Conservation (phyloP, 1,140 invertebrate genomes). For the Pentalonia nigronervosa region DNA sequence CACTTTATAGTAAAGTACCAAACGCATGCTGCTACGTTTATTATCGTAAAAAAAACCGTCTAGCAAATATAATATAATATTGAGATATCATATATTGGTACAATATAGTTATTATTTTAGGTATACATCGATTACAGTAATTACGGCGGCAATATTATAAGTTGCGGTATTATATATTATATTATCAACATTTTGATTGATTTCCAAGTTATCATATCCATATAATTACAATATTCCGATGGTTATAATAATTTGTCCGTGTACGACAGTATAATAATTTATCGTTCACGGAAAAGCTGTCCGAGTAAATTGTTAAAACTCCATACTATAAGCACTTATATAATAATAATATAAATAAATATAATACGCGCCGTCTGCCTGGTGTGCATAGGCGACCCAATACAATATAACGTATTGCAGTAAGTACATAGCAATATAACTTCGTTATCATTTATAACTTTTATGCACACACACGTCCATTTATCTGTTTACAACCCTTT, state of each 20-base stretch:
- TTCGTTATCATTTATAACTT: neutral
- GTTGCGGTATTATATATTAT: neutral
- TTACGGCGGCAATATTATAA: neutral
- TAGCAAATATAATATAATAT: neutral
- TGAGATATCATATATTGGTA: neutral
- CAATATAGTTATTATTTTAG: neutral
- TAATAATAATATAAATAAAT: too few species aligned
- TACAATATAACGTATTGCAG: too few species aligned
- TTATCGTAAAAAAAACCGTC: neutral
- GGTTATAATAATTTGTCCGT: neutral
- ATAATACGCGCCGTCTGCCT: neutral
- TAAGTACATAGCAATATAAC: neutral
- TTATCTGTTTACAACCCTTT: neutral
- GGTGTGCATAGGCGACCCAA: neutral
- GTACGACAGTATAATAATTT: neutral
- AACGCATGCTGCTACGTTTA: neutral
- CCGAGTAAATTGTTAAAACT: neutral
- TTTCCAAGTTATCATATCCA: neutral
- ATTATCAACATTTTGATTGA: constrained; percentile 31
- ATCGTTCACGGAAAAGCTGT: neutral
- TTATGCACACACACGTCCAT: neutral
- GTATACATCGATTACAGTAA: neutral
- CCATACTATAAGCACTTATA: too few species aligned
- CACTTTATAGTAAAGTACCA: neutral
- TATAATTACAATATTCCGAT: neutral